Evolutionary conservation across 2,113 vertebrate species (phyloP).

Genomic region (Terrapene triunguis): DNA sequence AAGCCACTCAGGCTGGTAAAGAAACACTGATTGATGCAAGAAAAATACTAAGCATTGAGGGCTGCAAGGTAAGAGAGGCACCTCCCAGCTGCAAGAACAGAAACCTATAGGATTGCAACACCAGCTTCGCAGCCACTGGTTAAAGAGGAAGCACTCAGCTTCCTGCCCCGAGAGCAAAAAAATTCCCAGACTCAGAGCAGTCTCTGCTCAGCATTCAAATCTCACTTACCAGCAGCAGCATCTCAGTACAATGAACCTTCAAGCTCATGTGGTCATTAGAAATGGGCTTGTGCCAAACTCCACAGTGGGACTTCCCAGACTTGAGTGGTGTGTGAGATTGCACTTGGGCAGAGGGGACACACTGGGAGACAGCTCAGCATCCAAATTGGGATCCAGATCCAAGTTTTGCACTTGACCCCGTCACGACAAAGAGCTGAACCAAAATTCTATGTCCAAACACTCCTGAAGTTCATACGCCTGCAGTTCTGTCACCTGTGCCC

Average conservation of each 20-base stretch:
- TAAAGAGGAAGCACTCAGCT: constrained; percentile 64
- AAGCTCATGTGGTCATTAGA: not conserved
- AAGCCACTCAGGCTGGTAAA: not conserved
- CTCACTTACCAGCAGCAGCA: rapidly evolving
- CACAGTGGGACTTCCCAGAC: not conserved
- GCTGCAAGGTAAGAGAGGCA: not conserved
- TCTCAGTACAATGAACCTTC: not conserved
- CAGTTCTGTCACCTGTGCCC: not conserved
- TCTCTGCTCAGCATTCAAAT: not conserved
- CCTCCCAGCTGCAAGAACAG: constrained; percentile 29
- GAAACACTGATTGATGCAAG: not conserved
- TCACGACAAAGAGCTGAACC: not conserved
- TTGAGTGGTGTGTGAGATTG: not conserved
- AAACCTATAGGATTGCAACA: constrained; percentile 54
- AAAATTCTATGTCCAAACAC: not conserved
- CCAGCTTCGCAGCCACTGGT: constrained; percentile 33
- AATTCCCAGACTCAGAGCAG: not conserved
- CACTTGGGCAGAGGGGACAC: not conserved
- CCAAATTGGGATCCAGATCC: not conserved
- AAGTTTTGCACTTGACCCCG: not conserved
- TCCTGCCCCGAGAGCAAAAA: constrained; percentile 31
- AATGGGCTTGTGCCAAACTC: not conserved
- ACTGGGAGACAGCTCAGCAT: not conserved
- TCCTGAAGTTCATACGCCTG: not conserved
- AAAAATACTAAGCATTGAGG: rapidly evolving